Base-by-base conservation (phyloP, 2,797 vertebrate species). In the Ibycter americanus region DNA sequence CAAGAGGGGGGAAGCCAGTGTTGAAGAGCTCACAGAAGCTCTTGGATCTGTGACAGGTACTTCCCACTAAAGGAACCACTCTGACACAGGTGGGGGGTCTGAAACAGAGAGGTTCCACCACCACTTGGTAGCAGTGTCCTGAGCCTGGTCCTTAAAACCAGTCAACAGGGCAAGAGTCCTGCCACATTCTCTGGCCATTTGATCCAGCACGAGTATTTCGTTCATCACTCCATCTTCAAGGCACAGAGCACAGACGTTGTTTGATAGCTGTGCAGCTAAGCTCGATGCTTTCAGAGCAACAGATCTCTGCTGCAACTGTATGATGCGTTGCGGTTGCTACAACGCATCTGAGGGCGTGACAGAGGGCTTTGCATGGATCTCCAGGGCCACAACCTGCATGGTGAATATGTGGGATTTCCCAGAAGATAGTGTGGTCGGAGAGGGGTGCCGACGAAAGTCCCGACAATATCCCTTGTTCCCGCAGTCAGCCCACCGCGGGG, bases 181-280 rank as follows among this genome's bases (percentile, higher is more conserved):
- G 40, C 44, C 22, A 12, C 0, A 0, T n/a, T 65, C 14, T 78
- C 32, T 38, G 44, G 19, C 44, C 32, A 17, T 85, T 44, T 55
- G 32, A 54, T 68, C 66, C 51, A 27, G 40, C 16, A 34, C 0
- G 0, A 62, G 18, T 15, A 9, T 6, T 44, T 44, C 17, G 29
- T 56, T 56, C 27, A 52, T 42, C 21, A 7, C 68, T 70, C 26
- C 4, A 1, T 25, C 36, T 34, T 79, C 42, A 66, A 61, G 52
- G 17, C 32, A 29, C 0, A 2, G 40, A 18, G 13, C 46, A 32
- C 3, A 51, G 22, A 26, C 1, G 1, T 8, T 10, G 8, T 44
- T 49, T 6, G 2, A 54, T 23, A 59, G 31, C 16, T 2, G 0
- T 22, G 31, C 8, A 11, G 47, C 4, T 21, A 56, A 71, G 11